Evolutionary conservation across 2,888 invertebrate genomes (phyloP).

Genomic region (Sarcophaga rosellei): DNA sequence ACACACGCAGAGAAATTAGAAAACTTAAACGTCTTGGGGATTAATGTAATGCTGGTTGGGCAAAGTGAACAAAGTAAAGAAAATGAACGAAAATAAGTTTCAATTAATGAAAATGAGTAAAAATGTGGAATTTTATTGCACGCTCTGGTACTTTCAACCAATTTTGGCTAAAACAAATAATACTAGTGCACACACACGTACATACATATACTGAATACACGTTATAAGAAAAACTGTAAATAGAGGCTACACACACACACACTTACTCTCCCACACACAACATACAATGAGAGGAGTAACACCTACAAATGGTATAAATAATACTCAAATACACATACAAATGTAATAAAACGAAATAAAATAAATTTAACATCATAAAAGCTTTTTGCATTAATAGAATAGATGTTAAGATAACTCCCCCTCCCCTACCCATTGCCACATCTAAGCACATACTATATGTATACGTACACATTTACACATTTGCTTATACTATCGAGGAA

Average conservation of each 20-base stretch:
- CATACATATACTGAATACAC: neutral
- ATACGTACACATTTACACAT: neutral
- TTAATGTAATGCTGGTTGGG: conserved; percentile 18
- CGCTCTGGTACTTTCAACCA: conserved; percentile 32
- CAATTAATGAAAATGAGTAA: conserved; percentile 66
- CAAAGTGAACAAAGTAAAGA: conserved; percentile 10
- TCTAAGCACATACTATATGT: neutral
- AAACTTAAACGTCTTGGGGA: conserved; percentile 26
- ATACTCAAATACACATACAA: conserved; percentile 28
- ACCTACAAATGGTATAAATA: neutral
- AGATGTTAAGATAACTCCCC: conserved; percentile 13
- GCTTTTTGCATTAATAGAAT: conserved; percentile 55
- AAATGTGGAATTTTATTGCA: conserved; percentile 60
- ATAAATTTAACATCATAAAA: conserved; percentile 59
- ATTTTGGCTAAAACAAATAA: conserved; percentile 47
- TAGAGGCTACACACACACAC: neutral
- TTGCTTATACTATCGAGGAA: neutral
- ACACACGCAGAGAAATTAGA: neutral
- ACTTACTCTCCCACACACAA: neutral
- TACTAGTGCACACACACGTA: conserved; percentile 10
- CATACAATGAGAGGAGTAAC: neutral
- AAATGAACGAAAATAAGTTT: conserved; percentile 36
- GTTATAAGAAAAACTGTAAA: neutral
- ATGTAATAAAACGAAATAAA: conserved; percentile 45
- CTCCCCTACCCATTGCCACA: neutral